Evolutionary conservation across 2,888 invertebrate species (phyloP).

Genomic region (Scrobipalpa costella): DNA sequence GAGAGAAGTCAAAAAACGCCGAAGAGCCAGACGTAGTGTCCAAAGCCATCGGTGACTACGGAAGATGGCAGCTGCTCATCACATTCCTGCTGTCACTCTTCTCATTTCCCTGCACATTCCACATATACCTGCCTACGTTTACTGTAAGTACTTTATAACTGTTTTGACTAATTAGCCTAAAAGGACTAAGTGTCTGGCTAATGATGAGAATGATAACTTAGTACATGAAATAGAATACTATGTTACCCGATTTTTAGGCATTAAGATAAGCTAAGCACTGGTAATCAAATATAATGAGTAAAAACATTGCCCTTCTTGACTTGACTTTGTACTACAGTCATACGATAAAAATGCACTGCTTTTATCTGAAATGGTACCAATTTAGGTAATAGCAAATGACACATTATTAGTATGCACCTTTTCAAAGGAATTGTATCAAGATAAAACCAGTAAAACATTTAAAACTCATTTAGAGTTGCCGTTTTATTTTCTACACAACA

Average conservation of each 20-base stretch:
- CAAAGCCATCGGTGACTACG: conserved; percentile 86
- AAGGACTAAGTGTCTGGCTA: no score
- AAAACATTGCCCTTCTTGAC: conserved; percentile 7
- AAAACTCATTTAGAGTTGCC: background rate
- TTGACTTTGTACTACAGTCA: background rate
- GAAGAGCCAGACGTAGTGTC: conserved; percentile 83
- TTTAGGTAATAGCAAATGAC: no score
- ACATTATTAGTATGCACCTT: no score
- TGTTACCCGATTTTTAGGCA: background rate
- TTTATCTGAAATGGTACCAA: no score
- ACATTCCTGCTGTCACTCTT: conserved; percentile 88
- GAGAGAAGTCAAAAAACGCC: conserved; percentile 54
- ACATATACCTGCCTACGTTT: conserved; percentile 89
- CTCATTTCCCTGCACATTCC: conserved; percentile 91
- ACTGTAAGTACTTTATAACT: conserved; percentile 81
- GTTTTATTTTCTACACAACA: background rate
- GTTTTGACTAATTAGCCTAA: no score
- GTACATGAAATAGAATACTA: no score
- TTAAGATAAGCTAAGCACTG: background rate
- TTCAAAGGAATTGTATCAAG: no score
- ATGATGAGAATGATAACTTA: no score
- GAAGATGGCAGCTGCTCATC: conserved; percentile 88
- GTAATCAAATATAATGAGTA: background rate
- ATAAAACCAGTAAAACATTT: no score
- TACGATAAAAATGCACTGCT: no score